Base-by-base conservation (phyloP, 2,888 invertebrate genomes). In the Dicranocentrus wangi region DNA sequence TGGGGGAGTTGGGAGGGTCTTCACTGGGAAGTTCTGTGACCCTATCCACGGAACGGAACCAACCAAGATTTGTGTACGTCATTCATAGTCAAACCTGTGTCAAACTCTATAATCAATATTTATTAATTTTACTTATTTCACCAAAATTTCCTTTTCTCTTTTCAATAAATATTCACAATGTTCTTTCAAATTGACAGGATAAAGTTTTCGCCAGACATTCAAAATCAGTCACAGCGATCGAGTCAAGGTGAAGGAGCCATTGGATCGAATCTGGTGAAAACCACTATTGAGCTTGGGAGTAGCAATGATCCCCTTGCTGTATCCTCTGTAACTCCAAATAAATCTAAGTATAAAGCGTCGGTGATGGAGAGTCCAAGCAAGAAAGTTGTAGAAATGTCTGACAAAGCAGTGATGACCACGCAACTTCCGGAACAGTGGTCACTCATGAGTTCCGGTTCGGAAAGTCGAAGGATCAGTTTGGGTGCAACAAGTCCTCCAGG, bases 351-450 rank as follows among this genome's bases (percentile, higher is more conserved):
- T 73, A 86, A 85, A 63, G 15, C 81, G 23, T 61, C 79, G 28
- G 25, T 75, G 5, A 76, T 79, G 68, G 81, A 79, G 60, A 82
- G 72, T 53, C 73, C 82, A 17, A 75, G 81, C 3, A 83, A 84
- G 27, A 82, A 84, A 58, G 82, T 84, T 8, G 86, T 86, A 61
- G 86, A 86, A 83, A 86, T 85, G 85, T 86, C 85, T 13, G 86
- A 86, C 47, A 86, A 86, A 61, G 85, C 84, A 25, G 86, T 86
- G 61, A 85, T 85, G 85, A 86, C 85, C 19, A 82, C 85, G 13
- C 83, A 83, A 53, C 83, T 85, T 65, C 86, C 86, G 8, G 86
- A 86, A 71, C 86, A 86, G 65, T 86, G 86, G 86, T 85, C 86
- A 28, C 78, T 85, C 10, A 73, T 86, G 80, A 85, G 85, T 72